These are phyloP conservation scores for Drosophila subsilvestris DNA, from an alignment of 2,888 invertebrate genomes.

Conservation along the genomic window DNA sequence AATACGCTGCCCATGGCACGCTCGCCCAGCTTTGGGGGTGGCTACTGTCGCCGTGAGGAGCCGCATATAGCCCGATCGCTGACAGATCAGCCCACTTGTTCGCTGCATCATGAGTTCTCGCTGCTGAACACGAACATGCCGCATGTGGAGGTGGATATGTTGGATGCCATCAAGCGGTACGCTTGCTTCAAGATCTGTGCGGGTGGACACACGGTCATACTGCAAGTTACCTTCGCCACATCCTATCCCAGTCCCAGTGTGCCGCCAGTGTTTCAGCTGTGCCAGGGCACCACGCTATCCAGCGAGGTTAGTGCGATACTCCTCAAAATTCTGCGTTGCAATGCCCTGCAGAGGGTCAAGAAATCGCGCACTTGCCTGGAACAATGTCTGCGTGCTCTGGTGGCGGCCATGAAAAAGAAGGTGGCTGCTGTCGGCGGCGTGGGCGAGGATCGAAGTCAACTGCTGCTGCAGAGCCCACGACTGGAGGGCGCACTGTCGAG, in stretches of 20 bases:
- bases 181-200: conserved; percentile 84
- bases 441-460: conserved; percentile 81
- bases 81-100: conserved; percentile 83
- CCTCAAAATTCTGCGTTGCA: conserved; percentile 91
- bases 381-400: conserved; percentile 91
- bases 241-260: conserved; percentile 89
- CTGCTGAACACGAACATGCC: conserved; percentile 90
- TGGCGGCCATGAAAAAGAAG: conserved; percentile 86
- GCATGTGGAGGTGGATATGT: conserved; percentile 87
- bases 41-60: conserved; percentile 67
- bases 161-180: conserved; percentile 85
- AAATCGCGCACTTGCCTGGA: conserved; percentile 94
- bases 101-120: conserved; percentile 90
- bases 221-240: conserved; percentile 88
- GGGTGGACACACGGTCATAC: conserved; percentile 84
- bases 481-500: conserved; percentile 83
- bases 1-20: conserved; percentile 81
- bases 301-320: conserved; percentile 89
- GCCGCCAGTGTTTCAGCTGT: conserved; percentile 88
- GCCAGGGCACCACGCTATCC: conserved; percentile 88
- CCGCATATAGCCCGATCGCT: conserved; percentile 81
- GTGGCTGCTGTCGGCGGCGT: conserved; percentile 56
- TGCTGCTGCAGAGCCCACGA: conserved; percentile 83
- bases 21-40: conserved; percentile 81
- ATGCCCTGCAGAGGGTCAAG: conserved; percentile 92